These are phyloP conservation scores for Corydoras maculifer DNA, from an alignment of 2,113 vertebrate genomes.

Conservation along the genomic window DNA sequence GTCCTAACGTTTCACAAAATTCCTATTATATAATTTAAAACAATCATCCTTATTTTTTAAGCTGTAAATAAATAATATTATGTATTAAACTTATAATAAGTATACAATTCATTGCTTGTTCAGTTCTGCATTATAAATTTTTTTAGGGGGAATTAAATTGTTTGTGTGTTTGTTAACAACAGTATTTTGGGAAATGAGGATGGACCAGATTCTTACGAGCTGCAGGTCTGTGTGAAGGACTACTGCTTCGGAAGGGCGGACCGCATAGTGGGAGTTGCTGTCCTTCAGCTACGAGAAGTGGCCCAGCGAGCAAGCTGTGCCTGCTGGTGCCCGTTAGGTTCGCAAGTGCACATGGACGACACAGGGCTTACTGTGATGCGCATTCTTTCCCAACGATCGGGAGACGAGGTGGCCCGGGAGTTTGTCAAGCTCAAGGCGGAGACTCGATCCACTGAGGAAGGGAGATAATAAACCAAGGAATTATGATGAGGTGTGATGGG, in stretches of 20 bases:
- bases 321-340: slow-evolving; percentile 89
- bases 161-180: slow-evolving; percentile 1
- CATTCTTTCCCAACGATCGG: slow-evolving; percentile 95
- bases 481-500: too few species aligned
- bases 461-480: slow-evolving; percentile 65
- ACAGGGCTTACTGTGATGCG: slow-evolving; percentile 89
- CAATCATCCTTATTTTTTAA: too few species aligned
- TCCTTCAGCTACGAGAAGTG: slow-evolving; percentile 85
- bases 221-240: slow-evolving; percentile 93
- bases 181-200: slow-evolving; percentile 90
- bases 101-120: too few species aligned
- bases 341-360: slow-evolving; percentile 88
- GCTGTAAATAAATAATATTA: too few species aligned
- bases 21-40: too few species aligned
- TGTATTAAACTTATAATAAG: too few species aligned
- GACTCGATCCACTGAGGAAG: slow-evolving; percentile 85
- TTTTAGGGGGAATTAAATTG: too few species aligned
- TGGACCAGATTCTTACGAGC: slow-evolving; percentile 86
- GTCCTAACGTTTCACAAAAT: too few species aligned
- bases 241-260: slow-evolving; percentile 97
- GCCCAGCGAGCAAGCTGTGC: slow-evolving; percentile 84
- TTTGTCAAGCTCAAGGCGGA: slow-evolving; percentile 96
- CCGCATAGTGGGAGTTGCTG: slow-evolving; percentile 80
- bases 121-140: too few species aligned
- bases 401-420: slow-evolving; percentile 93